Conservation (phyloP, 1,140 invertebrate genomes). For the Whitmania pigra region DNA sequence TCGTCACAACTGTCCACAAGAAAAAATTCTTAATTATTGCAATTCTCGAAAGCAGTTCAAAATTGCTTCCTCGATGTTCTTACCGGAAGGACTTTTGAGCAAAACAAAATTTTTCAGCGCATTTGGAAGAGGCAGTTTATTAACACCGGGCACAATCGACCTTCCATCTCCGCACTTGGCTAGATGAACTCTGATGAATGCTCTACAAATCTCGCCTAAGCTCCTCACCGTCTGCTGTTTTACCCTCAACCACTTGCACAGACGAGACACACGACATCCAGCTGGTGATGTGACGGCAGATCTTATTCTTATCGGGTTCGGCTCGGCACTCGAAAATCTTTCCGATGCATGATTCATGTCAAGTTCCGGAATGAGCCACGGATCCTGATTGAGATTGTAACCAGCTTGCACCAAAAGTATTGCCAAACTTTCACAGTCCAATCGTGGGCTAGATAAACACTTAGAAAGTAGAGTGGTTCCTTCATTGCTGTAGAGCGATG, state of each 20-base stretch:
- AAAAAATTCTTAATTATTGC: not conserved
- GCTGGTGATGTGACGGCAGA: slow-evolving; percentile 16
- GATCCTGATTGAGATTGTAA: slow-evolving; percentile 22
- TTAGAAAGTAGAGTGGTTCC: slow-evolving; percentile 12
- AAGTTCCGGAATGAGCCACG: slow-evolving; percentile 10
- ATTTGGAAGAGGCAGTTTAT: slow-evolving; percentile 20
- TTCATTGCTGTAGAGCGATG: not conserved
- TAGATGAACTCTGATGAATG: slow-evolving; percentile 12
- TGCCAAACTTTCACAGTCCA: slow-evolving; percentile 23
- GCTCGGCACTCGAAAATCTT: not conserved
- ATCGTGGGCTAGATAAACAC: slow-evolving; percentile 18
- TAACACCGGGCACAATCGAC: slow-evolving; percentile 17
- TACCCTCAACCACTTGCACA: slow-evolving; percentile 19
- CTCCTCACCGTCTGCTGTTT: slow-evolving; percentile 14
- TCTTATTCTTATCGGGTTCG: not conserved
- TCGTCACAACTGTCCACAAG: too few relatives aligned
- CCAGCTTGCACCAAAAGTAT: slow-evolving; percentile 21
- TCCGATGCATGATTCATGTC: not conserved
- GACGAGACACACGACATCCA: slow-evolving; percentile 15
- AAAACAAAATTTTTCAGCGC: slow-evolving; percentile 17
- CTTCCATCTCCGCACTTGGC: slow-evolving; percentile 1
- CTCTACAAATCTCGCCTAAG: slow-evolving; percentile 21
- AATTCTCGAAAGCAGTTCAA: slow-evolving; percentile 32
- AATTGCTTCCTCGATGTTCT: slow-evolving; percentile 52
- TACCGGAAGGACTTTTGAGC: slow-evolving; percentile 40